A percentile compares a stretch with the other conserved stretches of the same genome.
These are phyloP conservation scores for Choristoneura rosaceana DNA, from an alignment of 2,888 invertebrate genomes.

Conservation along the genomic window DNA sequence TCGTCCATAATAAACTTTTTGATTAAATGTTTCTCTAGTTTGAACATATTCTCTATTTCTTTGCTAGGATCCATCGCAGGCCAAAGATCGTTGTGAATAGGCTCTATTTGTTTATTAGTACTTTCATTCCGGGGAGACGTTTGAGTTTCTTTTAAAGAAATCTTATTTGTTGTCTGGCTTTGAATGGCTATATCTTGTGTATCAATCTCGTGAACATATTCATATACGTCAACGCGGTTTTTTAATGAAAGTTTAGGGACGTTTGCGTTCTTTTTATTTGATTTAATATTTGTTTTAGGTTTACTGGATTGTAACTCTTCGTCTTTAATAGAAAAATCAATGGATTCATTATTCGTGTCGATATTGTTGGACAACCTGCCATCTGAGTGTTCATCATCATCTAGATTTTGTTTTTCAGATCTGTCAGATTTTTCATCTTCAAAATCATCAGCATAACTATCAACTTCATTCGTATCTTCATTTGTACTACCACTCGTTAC, in stretches of 20 bases:
- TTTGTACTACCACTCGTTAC: conserved; percentile 49
- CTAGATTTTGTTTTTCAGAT: conserved; percentile 47
- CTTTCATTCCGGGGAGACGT: conserved; percentile 70
- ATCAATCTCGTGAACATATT: conserved; percentile 74
- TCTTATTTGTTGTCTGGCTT: conserved; percentile 64
- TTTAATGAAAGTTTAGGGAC: conserved; percentile 70
- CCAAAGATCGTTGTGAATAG: conserved; percentile 76
- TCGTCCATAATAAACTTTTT: conserved; percentile 76
- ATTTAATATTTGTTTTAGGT: conserved; percentile 47
- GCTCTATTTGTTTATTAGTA: conserved; percentile 55
- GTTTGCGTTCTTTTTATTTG: conserved; percentile 63
- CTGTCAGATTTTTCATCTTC: conserved; percentile 73
- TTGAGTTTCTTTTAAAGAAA: conserved; percentile 77
- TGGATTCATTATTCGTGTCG: conserved; percentile 34
- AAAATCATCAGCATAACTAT: conserved; percentile 79
- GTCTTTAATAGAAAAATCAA: conserved; percentile 41
- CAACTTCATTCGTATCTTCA: conserved; percentile 52
- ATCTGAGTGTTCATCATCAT: conserved; percentile 36
- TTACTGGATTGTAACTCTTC: conserved; percentile 34
- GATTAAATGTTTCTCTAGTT: conserved; percentile 78
- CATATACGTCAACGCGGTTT: conserved; percentile 73
- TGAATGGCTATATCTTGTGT: conserved; percentile 78
- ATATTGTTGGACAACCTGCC: conserved; percentile 44
- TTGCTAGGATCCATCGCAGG: conserved; percentile 66
- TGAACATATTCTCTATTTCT: conserved; percentile 73